Evolutionary conservation across 2,888 invertebrate genomes (phyloP).

Genomic region (Aspidapion aeneum): DNA sequence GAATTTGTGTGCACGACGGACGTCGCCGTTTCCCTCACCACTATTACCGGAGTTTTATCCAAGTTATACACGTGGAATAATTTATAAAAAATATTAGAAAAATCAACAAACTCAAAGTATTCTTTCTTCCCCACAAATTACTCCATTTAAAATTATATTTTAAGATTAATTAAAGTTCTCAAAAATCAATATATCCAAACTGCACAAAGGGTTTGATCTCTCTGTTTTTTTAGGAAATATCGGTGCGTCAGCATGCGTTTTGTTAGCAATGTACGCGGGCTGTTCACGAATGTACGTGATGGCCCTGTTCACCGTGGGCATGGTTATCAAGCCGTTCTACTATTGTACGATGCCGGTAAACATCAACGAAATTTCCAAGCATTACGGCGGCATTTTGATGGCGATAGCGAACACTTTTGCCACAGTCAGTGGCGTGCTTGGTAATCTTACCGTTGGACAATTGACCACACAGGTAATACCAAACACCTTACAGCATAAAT

Average conservation of each 20-base stretch:
- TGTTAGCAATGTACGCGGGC: slow-evolving; percentile 60
- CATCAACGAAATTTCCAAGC: slow-evolving; percentile 58
- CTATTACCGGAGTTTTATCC: too few relatives aligned
- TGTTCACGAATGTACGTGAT: slow-evolving; percentile 54
- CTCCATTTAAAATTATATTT: too few relatives aligned
- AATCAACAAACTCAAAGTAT: too few relatives aligned
- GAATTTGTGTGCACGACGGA: too few relatives aligned
- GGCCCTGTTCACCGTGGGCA: slow-evolving; percentile 53
- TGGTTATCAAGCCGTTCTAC: slow-evolving; percentile 64
- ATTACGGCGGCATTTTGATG: slow-evolving; percentile 59
- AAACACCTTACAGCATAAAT: too few relatives aligned
- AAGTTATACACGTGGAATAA: too few relatives aligned
- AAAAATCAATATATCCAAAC: too few relatives aligned
- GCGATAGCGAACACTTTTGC: slow-evolving; percentile 59
- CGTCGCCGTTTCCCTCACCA: too few relatives aligned
- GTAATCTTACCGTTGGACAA: slow-evolving; percentile 55
- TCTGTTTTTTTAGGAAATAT: slow-evolving; percentile 58
- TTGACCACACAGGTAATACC: slow-evolving; percentile 59
- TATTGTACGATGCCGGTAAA: slow-evolving; percentile 63
- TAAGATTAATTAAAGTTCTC: too few relatives aligned
- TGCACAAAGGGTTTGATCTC: too few relatives aligned
- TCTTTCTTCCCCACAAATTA: too few relatives aligned
- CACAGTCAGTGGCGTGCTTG: slow-evolving; percentile 55
- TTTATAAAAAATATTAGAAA: too few relatives aligned
- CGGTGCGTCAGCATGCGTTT: slow-evolving; percentile 57